A percentile compares a stretch with the other conserved stretches of the same genome.
Conservation (phyloP, 2,797 vertebrate genomes). For the Chiropotes sagulatus region DNA sequence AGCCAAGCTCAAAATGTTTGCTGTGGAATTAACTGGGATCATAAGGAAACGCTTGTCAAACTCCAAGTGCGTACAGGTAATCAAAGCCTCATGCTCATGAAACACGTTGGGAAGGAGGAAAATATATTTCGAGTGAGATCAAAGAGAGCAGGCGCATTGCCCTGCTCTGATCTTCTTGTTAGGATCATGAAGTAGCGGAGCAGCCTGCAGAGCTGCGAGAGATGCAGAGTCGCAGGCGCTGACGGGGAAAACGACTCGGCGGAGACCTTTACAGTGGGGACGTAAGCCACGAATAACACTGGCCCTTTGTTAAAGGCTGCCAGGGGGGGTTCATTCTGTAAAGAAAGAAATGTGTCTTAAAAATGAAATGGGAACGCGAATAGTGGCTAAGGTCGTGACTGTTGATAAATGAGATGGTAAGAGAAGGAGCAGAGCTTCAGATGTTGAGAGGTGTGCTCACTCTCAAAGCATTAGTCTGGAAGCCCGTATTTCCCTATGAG, state of each 20-base stretch:
- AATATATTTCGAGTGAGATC: background rate
- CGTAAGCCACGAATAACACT: background rate
- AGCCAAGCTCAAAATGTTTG: background rate
- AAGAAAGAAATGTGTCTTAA: background rate
- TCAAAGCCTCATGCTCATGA: background rate
- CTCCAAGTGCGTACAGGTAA: background rate
- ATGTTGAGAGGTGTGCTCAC: background rate
- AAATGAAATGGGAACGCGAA: background rate
- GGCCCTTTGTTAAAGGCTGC: background rate
- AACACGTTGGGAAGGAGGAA: background rate
- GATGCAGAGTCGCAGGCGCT: background rate
- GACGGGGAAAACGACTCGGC: background rate
- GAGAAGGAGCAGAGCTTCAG: background rate
- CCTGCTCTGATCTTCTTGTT: background rate
- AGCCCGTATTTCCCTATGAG: background rate
- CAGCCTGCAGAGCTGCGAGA: background rate
- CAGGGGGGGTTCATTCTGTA: background rate
- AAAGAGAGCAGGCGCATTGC: background rate
- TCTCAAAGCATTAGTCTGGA: background rate
- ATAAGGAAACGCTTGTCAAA: background rate
- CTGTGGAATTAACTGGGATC: background rate
- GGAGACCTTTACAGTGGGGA: background rate
- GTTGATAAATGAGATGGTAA: background rate
- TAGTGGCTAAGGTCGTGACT: background rate
- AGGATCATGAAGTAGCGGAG: rapidly evolving